A percentile compares a stretch with the other conserved stretches of the same genome.
Conservation (phyloP, 2,113 vertebrate species). For the Climacteris rufus region DNA sequence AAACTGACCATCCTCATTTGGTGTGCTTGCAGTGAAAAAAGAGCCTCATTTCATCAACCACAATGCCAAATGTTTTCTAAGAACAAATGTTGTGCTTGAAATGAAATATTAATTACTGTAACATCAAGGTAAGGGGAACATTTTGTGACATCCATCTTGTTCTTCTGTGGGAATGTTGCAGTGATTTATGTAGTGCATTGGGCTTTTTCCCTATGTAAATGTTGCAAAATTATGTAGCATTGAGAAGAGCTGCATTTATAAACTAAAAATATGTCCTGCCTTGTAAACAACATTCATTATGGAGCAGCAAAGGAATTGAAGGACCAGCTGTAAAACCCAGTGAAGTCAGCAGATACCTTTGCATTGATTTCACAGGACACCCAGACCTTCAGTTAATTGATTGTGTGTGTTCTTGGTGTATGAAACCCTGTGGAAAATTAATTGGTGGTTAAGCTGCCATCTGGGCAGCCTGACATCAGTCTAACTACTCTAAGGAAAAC, state of each 20-base stretch:
- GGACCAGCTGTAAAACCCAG: neutral
- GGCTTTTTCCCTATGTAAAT: neutral
- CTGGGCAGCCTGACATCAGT: neutral
- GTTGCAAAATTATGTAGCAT: neutral
- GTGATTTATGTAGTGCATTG: neutral
- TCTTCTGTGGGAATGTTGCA: neutral
- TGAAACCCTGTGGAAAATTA: neutral
- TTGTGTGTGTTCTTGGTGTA: neutral
- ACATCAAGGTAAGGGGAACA: neutral
- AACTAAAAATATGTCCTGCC: neutral
- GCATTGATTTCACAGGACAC: neutral
- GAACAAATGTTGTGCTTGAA: neutral
- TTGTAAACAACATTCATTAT: neutral
- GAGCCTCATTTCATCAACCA: neutral
- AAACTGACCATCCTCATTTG: neutral
- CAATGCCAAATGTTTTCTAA: neutral
- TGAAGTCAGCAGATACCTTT: neutral
- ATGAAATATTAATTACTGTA: neutral
- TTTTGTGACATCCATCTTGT: neutral
- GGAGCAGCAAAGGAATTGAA: neutral
- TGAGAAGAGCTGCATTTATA: neutral
- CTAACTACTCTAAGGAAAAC: neutral
- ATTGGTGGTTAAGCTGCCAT: neutral
- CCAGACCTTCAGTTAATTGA: neutral
- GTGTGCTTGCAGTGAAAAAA: neutral